Evolutionary conservation across 2,888 invertebrate genomes (phyloP).

Genomic region (Aleiodes leptofemur): DNA sequence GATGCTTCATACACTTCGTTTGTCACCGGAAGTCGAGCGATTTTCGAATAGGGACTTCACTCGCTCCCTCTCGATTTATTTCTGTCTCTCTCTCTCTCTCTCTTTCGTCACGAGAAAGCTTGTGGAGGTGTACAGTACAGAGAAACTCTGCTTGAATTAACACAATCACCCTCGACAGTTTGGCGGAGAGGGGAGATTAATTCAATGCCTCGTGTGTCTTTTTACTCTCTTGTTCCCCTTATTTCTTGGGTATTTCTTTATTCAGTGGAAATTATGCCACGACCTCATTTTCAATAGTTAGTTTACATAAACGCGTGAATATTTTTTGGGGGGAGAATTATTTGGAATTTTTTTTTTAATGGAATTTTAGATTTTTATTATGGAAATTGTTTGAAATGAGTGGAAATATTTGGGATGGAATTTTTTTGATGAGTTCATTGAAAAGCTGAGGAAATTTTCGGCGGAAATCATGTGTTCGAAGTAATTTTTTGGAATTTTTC

Average conservation of each 20-base stretch:
- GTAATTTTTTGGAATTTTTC: too few relatives aligned
- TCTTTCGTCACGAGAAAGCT: constrained; percentile 32
- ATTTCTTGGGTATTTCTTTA: background rate
- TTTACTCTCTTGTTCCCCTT: background rate
- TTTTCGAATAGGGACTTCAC: constrained; percentile 35
- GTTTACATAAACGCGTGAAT: background rate
- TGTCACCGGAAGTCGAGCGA: constrained; percentile 72
- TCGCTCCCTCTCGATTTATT: background rate
- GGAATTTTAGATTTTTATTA: background rate
- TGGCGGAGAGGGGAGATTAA: constrained; percentile 3
- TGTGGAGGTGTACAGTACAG: constrained; percentile 43
- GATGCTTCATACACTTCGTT: constrained; percentile 74
- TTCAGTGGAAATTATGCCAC: constrained; percentile 3
- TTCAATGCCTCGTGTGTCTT: constrained; percentile 5
- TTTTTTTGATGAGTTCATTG: too few relatives aligned
- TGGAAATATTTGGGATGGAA: too few relatives aligned
- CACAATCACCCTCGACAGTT: constrained; percentile 64
- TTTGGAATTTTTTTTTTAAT: background rate
- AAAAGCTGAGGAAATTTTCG: too few relatives aligned
- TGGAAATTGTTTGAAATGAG: too few relatives aligned
- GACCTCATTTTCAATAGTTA: background rate
- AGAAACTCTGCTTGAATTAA: constrained; percentile 68
- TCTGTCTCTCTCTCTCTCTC: constrained; percentile 1
- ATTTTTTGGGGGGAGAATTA: background rate
- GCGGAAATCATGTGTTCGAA: too few relatives aligned